Conservation (phyloP, 2,888 invertebrate species). For the Trissolcus brochymenae region DNA sequence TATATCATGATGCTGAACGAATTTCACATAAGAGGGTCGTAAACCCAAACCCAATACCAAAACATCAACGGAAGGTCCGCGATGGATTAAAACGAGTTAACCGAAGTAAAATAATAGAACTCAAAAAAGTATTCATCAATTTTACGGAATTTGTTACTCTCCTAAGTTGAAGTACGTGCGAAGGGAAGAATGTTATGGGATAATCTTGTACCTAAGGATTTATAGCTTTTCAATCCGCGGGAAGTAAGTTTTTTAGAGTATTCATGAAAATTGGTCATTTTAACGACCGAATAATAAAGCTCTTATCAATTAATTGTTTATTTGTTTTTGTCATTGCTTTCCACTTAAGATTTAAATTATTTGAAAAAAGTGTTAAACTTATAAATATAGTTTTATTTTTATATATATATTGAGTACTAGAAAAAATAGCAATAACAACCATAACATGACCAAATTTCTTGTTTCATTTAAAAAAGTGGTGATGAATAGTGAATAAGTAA, state of each 20-base stretch:
- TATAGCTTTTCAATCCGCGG: slow-evolving; percentile 33
- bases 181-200: slow-evolving; percentile 40
- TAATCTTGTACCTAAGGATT: slow-evolving; percentile 38
- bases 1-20: slow-evolving; percentile 15
- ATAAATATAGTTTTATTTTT: too few species aligned
- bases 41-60: too few species aligned
- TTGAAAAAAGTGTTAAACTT: too few species aligned
- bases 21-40: slow-evolving; percentile 1
- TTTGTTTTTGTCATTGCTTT: too few species aligned
- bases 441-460: too few species aligned
- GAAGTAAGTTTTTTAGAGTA: slow-evolving; percentile 36
- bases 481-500: too few species aligned
- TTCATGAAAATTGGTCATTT: slow-evolving; percentile 35
- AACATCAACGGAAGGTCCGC: not conserved
- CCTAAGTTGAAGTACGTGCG: slow-evolving; percentile 41
- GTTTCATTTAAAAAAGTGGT: too few species aligned
- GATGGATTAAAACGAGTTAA: slow-evolving; percentile 35
- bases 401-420: too few species aligned
- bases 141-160: slow-evolving; percentile 34
- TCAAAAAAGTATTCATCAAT: slow-evolving; percentile 44
- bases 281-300: not conserved
- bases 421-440: too few species aligned
- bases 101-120: slow-evolving; percentile 35
- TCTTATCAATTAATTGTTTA: too few species aligned
- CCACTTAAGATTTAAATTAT: too few species aligned